Percentiles rank a stretch among this genome's conserved stretches.
These are phyloP conservation scores for Apamea monoglypha DNA, from an alignment of 2,888 invertebrate species.

Conservation along the genomic window DNA sequence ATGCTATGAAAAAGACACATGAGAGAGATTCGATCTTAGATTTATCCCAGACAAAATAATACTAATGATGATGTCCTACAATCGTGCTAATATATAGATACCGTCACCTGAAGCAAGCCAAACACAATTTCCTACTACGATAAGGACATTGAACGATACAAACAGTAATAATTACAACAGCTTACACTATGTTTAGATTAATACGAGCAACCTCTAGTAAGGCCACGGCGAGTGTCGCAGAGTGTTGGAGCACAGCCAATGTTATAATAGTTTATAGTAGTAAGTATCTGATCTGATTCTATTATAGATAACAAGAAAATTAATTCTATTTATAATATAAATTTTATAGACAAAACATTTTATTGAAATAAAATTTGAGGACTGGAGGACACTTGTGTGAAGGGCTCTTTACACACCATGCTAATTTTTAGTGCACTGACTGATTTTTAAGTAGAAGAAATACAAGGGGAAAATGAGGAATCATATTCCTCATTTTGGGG, in stretches of 20 bases:
- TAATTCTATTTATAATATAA: constrained; percentile 48
- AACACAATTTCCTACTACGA: constrained; percentile 3
- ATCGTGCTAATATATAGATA: neutral
- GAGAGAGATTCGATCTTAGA: neutral
- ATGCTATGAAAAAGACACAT: neutral
- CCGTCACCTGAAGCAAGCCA: neutral
- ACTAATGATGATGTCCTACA: neutral
- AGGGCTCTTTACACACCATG: neutral
- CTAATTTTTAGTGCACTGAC: neutral
- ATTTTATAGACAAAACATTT: constrained; percentile 50
- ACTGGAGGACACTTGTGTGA: neutral
- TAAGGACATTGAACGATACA: constrained; percentile 53
- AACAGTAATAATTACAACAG: constrained; percentile 66
- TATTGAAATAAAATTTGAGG: neutral
- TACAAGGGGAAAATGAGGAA: neutral
- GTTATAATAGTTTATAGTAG: constrained; percentile 67
- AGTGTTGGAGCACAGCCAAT: constrained; percentile 83
- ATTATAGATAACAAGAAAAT: constrained; percentile 67
- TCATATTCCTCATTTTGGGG: too few relatives aligned
- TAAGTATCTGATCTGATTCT: constrained; percentile 71
- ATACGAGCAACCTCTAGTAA: constrained; percentile 85
- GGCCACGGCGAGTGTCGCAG: constrained; percentile 86
- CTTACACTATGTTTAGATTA: constrained; percentile 77
- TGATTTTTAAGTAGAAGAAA: neutral
- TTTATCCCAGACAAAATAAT: neutral